Conservation (phyloP, 2,888 invertebrate genomes). For the Eristalinus sepulchralis region DNA sequence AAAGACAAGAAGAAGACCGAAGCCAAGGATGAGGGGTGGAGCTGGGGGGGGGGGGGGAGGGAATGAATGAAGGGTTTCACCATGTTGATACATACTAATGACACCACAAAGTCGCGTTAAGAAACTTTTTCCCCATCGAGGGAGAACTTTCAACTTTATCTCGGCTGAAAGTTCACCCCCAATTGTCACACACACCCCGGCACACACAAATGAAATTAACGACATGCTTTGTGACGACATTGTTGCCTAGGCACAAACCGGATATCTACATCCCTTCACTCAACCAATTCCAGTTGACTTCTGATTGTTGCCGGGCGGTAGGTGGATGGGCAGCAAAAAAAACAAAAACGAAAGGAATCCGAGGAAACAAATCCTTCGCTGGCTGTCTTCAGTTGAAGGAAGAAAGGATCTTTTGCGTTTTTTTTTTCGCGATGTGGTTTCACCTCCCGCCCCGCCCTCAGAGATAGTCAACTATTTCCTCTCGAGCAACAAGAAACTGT, state of each 20-base stretch:
- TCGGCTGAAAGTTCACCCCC: not conserved
- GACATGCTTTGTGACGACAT: conserved; percentile 62
- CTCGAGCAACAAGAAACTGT: conserved; percentile 21
- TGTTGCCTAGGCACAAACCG: conserved; percentile 61
- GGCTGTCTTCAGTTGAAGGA: not conserved
- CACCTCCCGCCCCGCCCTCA: not conserved
- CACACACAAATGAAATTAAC: conserved; percentile 60
- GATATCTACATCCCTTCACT: conserved; percentile 60
- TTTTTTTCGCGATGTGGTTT: conserved; percentile 56
- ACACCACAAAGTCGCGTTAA: conserved; percentile 65
- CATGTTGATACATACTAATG: conserved; percentile 61
- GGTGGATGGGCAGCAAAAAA: not conserved
- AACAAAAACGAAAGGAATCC: not conserved
- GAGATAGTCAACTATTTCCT: conserved; percentile 46
- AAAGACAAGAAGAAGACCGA: not conserved
- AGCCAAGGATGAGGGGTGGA: too few species aligned
- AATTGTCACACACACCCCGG: not conserved
- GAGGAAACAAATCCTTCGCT: conserved; percentile 30
- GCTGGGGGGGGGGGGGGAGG: too few species aligned
- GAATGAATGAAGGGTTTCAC: not conserved
- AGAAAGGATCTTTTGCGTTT: conserved; percentile 22
- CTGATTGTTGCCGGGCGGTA: conserved; percentile 9
- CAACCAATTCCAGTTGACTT: conserved; percentile 52
- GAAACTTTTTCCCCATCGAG: conserved; percentile 35
- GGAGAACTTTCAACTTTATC: conserved; percentile 34